Base-by-base conservation (phyloP, 2,797 vertebrate species). In the Sebastes elongatus region DNA sequence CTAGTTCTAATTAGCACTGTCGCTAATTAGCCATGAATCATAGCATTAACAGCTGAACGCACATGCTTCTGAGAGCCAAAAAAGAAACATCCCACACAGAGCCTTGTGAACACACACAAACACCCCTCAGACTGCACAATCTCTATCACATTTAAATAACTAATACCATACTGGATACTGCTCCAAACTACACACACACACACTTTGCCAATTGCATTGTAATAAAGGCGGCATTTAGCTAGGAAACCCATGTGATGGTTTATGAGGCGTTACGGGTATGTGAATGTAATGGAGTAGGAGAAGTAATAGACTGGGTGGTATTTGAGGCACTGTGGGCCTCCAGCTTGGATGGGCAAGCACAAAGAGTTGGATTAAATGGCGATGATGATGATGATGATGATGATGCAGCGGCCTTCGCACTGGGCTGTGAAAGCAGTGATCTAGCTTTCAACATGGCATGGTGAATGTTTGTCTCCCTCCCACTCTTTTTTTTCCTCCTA, bases 21-120 rank as follows among this genome's bases (percentile, higher is more conserved):
- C 67, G 79, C 94, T 95, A 95, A 96, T 96, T 94, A 94, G 89
- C 92, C 92, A 91, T 93, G 93, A 95, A 95, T 95, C 92, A 92
- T 86, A 68, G 75, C 62, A 85, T 93, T 95, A 94, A 87, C 92
- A 93, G 92, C 92, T 89, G 87, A 95, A 85, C 74, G 76, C 42
- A 61, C 82, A 78, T 70, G 85, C 88, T 81, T 90, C 80, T 72
- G 71, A 87, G 84, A 84, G 87, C 88, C 83, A 88, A 81, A 87
- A 80, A 85, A 80, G 71, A 81, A 78, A 56, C 76, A 74, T 78
- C 70, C 35, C 82, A 73, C 84, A 57, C 68, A 53, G 18, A 71
- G 32, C 53, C 59, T 57, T 14, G 1, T 4, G 6, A 55, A 65
- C 32, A 74, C 27, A 68, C n/a, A 79, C 49, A 42, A 42, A 42